These are phyloP conservation scores for Luscinia luscinia DNA, from an alignment of 2,797 vertebrate species.

Conservation along the genomic window DNA sequence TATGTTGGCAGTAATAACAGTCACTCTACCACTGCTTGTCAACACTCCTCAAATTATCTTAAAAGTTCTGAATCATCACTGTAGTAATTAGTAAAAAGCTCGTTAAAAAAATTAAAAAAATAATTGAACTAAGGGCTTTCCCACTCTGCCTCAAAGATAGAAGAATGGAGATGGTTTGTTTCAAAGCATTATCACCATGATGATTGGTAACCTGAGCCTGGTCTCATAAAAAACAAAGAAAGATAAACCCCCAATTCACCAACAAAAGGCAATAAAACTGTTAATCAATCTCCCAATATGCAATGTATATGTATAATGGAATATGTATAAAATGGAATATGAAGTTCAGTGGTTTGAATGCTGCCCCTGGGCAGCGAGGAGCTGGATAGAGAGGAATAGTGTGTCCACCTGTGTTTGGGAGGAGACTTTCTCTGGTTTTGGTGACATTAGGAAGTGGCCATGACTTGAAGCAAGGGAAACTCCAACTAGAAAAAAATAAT, in stretches of 20 bases:
- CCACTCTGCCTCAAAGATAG: background rate
- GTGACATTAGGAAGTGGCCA: background rate
- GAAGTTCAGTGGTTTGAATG: background rate
- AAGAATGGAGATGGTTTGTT: background rate
- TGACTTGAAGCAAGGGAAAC: background rate
- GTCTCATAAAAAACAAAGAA: background rate
- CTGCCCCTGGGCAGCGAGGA: background rate
- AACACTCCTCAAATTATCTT: background rate
- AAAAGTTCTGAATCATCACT: background rate
- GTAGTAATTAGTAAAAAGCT: background rate
- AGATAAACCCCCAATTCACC: too few relatives aligned
- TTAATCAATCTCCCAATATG: background rate
- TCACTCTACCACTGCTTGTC: background rate
- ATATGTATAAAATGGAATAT: background rate
- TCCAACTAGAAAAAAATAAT: background rate
- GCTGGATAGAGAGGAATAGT: background rate
- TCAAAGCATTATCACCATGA: background rate
- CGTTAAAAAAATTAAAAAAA: background rate
- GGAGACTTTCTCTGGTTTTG: background rate
- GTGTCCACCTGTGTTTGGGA: background rate
- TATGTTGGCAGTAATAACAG: background rate
- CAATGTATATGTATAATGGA: background rate
- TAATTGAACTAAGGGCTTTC: background rate
- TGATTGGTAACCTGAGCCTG: background rate
- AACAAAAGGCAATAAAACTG: background rate